Base-by-base conservation (phyloP, 2,113 vertebrate genomes). In the Murina feae region DNA sequence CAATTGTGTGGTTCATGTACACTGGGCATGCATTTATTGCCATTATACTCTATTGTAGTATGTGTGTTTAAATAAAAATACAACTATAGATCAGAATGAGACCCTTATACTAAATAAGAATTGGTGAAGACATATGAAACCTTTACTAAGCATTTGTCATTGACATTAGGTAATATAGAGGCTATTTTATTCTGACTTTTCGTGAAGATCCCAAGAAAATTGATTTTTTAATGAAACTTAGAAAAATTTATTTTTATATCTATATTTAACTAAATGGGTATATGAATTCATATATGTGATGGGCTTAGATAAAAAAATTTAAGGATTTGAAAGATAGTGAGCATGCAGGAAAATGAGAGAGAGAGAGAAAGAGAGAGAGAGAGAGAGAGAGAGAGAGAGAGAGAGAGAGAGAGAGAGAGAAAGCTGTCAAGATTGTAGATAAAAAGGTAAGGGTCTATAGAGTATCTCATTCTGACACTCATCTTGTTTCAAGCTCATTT, bases 11-110 rank as follows among this genome's bases (percentile, higher is more conserved):
- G n/a, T 32, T 83, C 35, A 1, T 58, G 17, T 86, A 42, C 35
- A 65, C 23, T 53, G n/a, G 44, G 9, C 14, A 86, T 95, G 10
- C 10, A 71, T 95, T 97, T 85, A 86, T 32, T 95, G 55, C 35
- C 30, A 4, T n/a, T 79, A 42, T 85, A 23, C 32, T 94, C 84
- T 81, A 82, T 80, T 89, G 23, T 65, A 23, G 0, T 78, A 32
- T 75, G 55, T 75, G 2, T 75, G 20, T 84, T 86, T 86, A 96
- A 93, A 23, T 23, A 85, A 87, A 23, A 91, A 76, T 66, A 87
- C 18, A 76, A 6, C 42, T 95, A 2, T 53, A 42, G 17, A 32
- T 47, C 35, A 89, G 51, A 86, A 66, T 96, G 69, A 81, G 3
- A 51, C 2, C 69, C 69, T 9, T 90, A 6, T 2, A 90, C 49